phyloP scores from a whole-genome alignment of 2,888 invertebrate genomes.

The Agrochola lota region DNA sequence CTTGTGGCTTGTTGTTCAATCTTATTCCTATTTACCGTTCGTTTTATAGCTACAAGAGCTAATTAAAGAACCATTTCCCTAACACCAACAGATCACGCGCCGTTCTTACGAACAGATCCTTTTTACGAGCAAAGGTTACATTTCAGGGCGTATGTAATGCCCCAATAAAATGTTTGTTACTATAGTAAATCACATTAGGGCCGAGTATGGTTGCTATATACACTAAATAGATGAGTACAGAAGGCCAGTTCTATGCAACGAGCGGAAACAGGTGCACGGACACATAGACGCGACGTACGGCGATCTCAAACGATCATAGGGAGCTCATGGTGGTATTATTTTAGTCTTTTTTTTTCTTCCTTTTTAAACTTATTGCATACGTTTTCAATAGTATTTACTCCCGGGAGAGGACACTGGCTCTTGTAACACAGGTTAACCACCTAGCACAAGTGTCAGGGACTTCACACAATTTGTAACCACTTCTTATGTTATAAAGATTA shows the following conservation, averaged over 20 bases:
- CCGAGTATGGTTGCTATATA: constrained; percentile 66
- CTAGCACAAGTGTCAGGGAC: too few species aligned
- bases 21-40: constrained; percentile 49
- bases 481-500: too few species aligned
- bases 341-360: too few species aligned
- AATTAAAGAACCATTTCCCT: constrained; percentile 67
- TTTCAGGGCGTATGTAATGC: constrained; percentile 74
- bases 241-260: not conserved
- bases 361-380: too few species aligned
- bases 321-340: too few species aligned
- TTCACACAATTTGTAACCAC: too few species aligned
- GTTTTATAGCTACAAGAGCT: constrained; percentile 64
- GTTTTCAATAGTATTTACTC: too few species aligned
- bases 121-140: constrained; percentile 67
- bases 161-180: constrained; percentile 83
- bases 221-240: constrained; percentile 10
- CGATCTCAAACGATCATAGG: not conserved
- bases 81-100: constrained; percentile 60
- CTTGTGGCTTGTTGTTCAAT: constrained; percentile 54
- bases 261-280: not conserved
- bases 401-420: too few species aligned
- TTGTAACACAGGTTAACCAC: too few species aligned
- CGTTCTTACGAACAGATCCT: constrained; percentile 59
- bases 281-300: too few species aligned
- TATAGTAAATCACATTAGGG: constrained; percentile 79